Evolutionary conservation across 2,797 vertebrate genomes (phyloP).

Genomic region (Siniperca obscura): DNA sequence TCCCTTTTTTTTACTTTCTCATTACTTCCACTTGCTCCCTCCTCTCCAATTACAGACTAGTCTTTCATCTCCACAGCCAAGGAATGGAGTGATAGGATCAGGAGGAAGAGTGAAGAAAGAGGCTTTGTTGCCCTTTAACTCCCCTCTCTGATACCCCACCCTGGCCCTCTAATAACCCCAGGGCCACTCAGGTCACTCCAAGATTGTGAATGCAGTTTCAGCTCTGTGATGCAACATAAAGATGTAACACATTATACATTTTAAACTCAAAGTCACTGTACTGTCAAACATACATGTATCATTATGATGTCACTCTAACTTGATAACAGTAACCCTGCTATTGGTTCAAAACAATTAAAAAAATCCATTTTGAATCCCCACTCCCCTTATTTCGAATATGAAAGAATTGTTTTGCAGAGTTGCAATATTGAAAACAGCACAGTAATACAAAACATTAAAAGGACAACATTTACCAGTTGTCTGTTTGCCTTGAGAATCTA

Average conservation of each 20-base stretch:
- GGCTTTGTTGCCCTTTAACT: conserved; percentile 81
- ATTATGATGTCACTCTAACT: neutral
- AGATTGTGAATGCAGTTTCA: conserved; percentile 51
- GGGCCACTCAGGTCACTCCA: conserved; percentile 71
- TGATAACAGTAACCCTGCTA: neutral
- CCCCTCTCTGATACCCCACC: conserved; percentile 66
- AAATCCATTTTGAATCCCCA: neutral
- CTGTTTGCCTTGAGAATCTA: conserved; percentile 46
- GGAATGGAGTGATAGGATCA: conserved; percentile 87
- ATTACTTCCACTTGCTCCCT: conserved; percentile 82
- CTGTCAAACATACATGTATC: neutral
- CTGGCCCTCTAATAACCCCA: conserved; percentile 80
- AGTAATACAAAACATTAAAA: conserved; percentile 44
- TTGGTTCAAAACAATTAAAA: conserved; percentile 2
- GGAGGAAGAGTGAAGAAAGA: conserved; percentile 86
- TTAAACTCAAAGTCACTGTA: neutral
- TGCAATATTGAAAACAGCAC: conserved; percentile 18
- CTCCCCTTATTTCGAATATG: neutral
- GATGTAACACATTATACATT: conserved; percentile 7
- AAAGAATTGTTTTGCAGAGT: conserved; percentile 11
- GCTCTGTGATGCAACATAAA: conserved; percentile 35
- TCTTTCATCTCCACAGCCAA: conserved; percentile 86
- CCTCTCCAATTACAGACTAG: conserved; percentile 84
- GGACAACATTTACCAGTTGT: conserved; percentile 43
- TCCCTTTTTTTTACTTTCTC: conserved; percentile 75